Evolutionary conservation across 2,888 invertebrate genomes (phyloP), one percentile per base, ranked within the genome.

Genomic region (Imbricaverruca yamaguchii): DNA sequence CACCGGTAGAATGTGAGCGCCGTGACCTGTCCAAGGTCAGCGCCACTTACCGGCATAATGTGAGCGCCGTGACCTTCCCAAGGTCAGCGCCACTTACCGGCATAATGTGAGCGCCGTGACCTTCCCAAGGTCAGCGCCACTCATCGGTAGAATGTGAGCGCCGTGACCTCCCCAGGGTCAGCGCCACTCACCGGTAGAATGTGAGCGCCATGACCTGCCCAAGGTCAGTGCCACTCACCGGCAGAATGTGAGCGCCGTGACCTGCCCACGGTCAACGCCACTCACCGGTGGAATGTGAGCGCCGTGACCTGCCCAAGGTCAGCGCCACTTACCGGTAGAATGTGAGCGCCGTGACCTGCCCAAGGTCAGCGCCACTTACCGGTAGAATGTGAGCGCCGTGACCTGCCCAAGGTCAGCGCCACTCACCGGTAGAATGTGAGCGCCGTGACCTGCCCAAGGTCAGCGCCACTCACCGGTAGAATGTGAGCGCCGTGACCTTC

Each of bases 21-120:
- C 7, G 92, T 89, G 86, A n/a, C n/a, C 39, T 39, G 2, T 4
- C 39, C 39, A 39, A 1, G 39, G 39, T 39, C 39, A 39, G 39
- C 39, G 39, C 39, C 39, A 53, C 74, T 74, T 0, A 81, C 81
- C 85, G 83, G 83, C 87, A 87, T 80, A 86, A 85, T 0, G 94
- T 93, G 55, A 93, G 86, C 59, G 92, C 87, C 7, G 92, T 89
- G 86, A n/a, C n/a, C 39, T 39, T 4, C 39, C 39, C 39, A 39
- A 1, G 39, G 39, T 39, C 39, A 39, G 39, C 39, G 39, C 39
- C 39, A 53, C 74, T 74, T 0, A 81, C 81, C 85, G 83, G 83
- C 87, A 87, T 80, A 86, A 85, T 0, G 94, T 93, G 55, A 93
- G 86, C 59, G 92, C 87, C 7, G 92, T 89, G 86, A n/a, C n/a